Evolutionary conservation across 2,797 vertebrate genomes (phyloP).

Genomic region (Gallirallus australis): DNA sequence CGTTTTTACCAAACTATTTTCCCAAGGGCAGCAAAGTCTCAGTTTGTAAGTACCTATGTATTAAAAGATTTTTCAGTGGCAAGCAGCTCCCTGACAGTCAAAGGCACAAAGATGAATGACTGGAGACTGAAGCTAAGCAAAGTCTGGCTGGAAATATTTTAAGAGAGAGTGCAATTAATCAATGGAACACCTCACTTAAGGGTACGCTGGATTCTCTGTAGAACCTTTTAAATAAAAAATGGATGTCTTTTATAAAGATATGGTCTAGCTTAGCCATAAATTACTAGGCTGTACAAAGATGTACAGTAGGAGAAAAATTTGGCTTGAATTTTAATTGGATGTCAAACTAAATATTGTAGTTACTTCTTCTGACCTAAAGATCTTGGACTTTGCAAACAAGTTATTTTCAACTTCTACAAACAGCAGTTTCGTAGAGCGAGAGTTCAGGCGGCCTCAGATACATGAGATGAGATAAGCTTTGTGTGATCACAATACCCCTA

Average conservation of each 20-base stretch:
- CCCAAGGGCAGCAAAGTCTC: neutral
- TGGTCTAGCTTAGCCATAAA: slow-evolving; percentile 27
- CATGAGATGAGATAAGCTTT: neutral
- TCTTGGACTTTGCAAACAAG: neutral
- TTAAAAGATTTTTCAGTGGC: slow-evolving; percentile 35
- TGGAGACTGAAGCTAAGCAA: slow-evolving; percentile 31
- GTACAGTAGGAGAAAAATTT: neutral
- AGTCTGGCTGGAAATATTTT: slow-evolving; percentile 57
- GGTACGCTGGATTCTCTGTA: neutral
- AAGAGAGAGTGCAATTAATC: slow-evolving; percentile 50
- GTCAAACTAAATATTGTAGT: neutral
- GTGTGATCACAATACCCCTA: neutral
- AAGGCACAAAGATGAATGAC: slow-evolving; percentile 42
- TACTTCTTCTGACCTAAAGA: neutral
- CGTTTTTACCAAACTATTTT: neutral
- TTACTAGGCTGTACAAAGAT: slow-evolving; percentile 3
- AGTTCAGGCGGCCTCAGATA: neutral
- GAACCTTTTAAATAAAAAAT: slow-evolving; percentile 51
- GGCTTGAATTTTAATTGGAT: slow-evolving; percentile 4
- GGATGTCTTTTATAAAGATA: slow-evolving; percentile 16
- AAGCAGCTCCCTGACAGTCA: slow-evolving; percentile 42
- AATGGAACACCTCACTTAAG: slow-evolving; percentile 49
- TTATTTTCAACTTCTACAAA: neutral
- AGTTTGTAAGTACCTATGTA: neutral
- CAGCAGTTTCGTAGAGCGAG: neutral